Evolutionary conservation across 2,797 vertebrate genomes (phyloP).

Genomic region (Platalea minor): DNA sequence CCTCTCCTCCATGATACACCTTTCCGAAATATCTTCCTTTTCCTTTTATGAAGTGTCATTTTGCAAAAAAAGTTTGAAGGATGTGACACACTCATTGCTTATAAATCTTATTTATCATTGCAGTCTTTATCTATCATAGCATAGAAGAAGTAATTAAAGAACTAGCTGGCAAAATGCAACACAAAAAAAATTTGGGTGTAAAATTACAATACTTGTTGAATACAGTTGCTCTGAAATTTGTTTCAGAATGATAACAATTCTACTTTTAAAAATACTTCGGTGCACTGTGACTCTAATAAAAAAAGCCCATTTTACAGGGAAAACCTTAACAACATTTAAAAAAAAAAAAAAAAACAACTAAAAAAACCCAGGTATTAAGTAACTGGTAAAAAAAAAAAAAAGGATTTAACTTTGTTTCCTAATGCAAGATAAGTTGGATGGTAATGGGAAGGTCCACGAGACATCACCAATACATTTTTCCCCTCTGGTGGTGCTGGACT

Average conservation of each 20-base stretch:
- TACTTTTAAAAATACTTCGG: neutral
- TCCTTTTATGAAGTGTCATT: neutral
- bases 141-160: constrained; percentile 12
- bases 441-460: neutral
- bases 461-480: neutral
- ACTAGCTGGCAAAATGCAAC: neutral
- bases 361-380: neutral
- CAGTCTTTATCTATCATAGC: neutral
- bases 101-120: neutral
- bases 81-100: neutral
- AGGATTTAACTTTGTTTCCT: neutral
- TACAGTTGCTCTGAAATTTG: neutral
- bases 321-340: neutral
- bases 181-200: neutral
- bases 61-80: constrained; percentile 12
- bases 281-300: neutral
- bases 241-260: neutral
- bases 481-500: neutral
- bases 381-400: neutral
- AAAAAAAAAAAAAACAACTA: neutral
- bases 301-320: neutral
- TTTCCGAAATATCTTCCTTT: neutral
- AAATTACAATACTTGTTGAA: neutral
- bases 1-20: neutral
- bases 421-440: neutral